Evolutionary conservation across 2,888 invertebrate genomes (phyloP), one percentile per base, ranked within the genome.

Genomic region (Drosophila aldrichi): DNA sequence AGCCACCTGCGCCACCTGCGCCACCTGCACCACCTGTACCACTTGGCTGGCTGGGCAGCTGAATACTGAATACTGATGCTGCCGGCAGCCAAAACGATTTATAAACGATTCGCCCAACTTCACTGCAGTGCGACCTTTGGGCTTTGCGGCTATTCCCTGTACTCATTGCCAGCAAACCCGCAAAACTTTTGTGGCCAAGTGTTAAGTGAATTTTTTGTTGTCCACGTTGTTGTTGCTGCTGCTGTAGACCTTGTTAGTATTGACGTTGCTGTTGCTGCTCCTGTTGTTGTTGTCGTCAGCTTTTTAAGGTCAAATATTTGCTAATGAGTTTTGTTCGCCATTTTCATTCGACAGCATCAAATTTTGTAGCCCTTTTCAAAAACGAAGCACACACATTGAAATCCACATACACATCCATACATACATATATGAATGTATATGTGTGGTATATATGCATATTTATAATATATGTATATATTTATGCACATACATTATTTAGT

Each of bases 101-200:
- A 86, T 88, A 83, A 88, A 81, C 85, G 89, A 82, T 84, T 84
- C 86, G 63, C 54, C 72, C 67, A 88, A 78, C 79, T 86, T 88
- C 69, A 67, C 72, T 74, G 71, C 55, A 60, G 70, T 70, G 63
- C 55, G 74, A 80, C 80, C 88, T 78, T 72, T 74, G 62, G 63
- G 67, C 65, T 74, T 67, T 86, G 85, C 46, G 79, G 70, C 72
- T 70, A 65, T 52, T 40, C 48, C 20, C 54, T 22, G 40, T 64
- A 34, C 57, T 64, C 70, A 69, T 62, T 54, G 59, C 32, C 55
- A 25, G 59, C 32, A 51, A 25, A 8, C 29, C 55, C 57, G 55
- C 70, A 77, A 74, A 79, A 77, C 62, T 67, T 84, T 83, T 86
- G 89, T 69, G 80, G 82, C 64, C 68, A 62, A 68, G 68, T 83